Conservation (phyloP, 1,140 invertebrate species). For the Dendroctonus ponderosae region DNA sequence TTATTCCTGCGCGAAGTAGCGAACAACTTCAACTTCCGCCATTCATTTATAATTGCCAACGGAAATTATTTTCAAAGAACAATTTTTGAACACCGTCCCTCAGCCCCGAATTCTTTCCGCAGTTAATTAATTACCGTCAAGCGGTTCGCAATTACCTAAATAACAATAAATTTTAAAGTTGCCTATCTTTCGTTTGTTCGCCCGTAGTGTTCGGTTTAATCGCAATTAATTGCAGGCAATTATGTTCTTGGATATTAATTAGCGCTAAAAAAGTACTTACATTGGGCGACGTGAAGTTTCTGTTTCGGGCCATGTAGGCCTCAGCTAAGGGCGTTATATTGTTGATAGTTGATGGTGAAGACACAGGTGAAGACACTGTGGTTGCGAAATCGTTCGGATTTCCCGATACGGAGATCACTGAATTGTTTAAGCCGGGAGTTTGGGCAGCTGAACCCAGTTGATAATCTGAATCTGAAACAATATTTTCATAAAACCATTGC, state of each 20-base stretch:
- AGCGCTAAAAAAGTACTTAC: conserved; percentile 35
- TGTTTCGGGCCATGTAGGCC: conserved; percentile 47
- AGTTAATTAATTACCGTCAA: conserved; percentile 10
- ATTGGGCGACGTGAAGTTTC: conserved; percentile 45
- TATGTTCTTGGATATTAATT: no score
- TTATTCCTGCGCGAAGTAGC: not conserved
- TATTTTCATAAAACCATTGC: not conserved
- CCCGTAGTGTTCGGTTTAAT: not conserved
- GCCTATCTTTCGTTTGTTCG: conserved; percentile 2
- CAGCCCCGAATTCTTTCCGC: conserved; percentile 14
- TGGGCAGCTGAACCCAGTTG: conserved; percentile 61
- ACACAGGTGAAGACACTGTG: conserved; percentile 16
- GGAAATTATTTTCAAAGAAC: conserved; percentile 17
- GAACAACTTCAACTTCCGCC: no score
- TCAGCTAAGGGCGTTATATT: conserved; percentile 45
- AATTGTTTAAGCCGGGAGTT: conserved; percentile 54
- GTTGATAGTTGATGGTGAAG: conserved; percentile 28
- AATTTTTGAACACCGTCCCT: conserved; percentile 7
- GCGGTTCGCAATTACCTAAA: conserved; percentile 7
- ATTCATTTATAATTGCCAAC: conserved; percentile 1
- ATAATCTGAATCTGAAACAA: conserved; percentile 62
- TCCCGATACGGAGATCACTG: conserved; percentile 41
- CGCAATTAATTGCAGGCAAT: not conserved
- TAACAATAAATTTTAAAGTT: conserved; percentile 27
- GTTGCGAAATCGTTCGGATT: conserved; percentile 36